Evolutionary conservation across 2,113 vertebrate genomes (phyloP), one percentile per base, ranked within the genome.

Genomic region (Tragelaphus scriptus): DNA sequence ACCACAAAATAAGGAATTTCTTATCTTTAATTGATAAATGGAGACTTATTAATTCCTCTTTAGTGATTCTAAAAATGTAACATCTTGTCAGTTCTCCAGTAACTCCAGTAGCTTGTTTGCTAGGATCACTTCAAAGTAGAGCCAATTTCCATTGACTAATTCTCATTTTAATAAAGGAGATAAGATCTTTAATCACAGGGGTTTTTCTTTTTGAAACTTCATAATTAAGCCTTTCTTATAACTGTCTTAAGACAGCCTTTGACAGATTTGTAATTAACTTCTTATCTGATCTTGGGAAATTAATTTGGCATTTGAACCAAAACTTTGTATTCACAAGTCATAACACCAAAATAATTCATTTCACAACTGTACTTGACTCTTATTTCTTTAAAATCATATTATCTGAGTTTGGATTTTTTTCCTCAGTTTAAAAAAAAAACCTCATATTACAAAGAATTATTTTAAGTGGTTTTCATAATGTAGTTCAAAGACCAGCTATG

Each of bases 121-220:
- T 58, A 59, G 53, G 16, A 53, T 85, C 21, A 28, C 40, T 19
- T 87, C 59, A 88, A 81, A 88, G 40, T 36, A 32, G 81, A 95
- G 30, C 55, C 82, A 36, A 28, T 97, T 85, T 94, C 47, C 55
- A 59, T 75, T 55, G 36, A 44, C 86, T 47, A 94, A 56, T 49
- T 7, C 40, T 90, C 47, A 63, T 30, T 95, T 94, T 95, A 87
- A 90, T 92, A 92, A 96, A 96, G 44, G 59, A 96, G 61, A 63
- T 85, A 86, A n/a, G 40, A 89, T 89, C 49, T 96, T 92, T 96
- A 92, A 97, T 89, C 68, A 88, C 5, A 65, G 49, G 23, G 36
- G 2, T 7, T 56, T 36, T 49, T 86, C 84, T 40, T 51, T 55
- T 51, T 23, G 6, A 82, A 75, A 51, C 55, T 85, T 95, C 16